A percentile compares a stretch with the other conserved stretches of the same genome.
Evolutionary conservation across 2,888 invertebrate species (phyloP).

Genomic region (Copidosoma aretas): DNA sequence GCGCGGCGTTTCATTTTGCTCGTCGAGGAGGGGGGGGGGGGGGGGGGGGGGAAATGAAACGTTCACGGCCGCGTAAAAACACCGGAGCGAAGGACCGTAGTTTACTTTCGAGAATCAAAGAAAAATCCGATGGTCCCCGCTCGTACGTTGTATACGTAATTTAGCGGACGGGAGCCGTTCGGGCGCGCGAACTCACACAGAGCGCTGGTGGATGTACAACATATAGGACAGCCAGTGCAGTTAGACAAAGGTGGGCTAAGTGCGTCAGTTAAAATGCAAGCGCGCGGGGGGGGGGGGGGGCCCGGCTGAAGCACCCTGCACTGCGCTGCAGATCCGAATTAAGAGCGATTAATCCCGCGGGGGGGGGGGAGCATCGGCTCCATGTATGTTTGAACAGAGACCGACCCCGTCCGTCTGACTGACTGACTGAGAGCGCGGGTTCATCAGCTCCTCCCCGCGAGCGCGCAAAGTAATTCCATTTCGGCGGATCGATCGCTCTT

Average conservation of each 20-base stretch:
- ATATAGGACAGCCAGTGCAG: too few relatives aligned
- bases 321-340: slow-evolving; percentile 19
- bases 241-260: slow-evolving; percentile 6
- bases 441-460: slow-evolving; percentile 10
- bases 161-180: slow-evolving; percentile 3
- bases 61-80: not conserved
- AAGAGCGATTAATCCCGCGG: slow-evolving; percentile 30
- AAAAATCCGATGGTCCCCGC: not conserved
- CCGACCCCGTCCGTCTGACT: too few relatives aligned
- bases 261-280: slow-evolving; percentile 24
- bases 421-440: slow-evolving; percentile 7
- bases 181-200: not conserved
- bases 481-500: slow-evolving; percentile 30
- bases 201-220: not conserved
- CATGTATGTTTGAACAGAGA: not conserved
- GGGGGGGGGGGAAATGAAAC: not conserved
- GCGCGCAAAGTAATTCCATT: slow-evolving; percentile 27
- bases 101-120: slow-evolving; percentile 1
- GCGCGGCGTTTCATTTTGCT: too few relatives aligned
- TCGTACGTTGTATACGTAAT: slow-evolving; percentile 7
- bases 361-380: not conserved
- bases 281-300: too few relatives aligned
- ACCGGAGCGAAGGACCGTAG: not conserved
- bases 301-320: too few relatives aligned
- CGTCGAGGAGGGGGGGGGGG: not conserved